Evolutionary conservation across 2,888 invertebrate species (phyloP), one percentile per base, ranked within the genome.

Genomic region (Cylindroiulus punctatus): DNA sequence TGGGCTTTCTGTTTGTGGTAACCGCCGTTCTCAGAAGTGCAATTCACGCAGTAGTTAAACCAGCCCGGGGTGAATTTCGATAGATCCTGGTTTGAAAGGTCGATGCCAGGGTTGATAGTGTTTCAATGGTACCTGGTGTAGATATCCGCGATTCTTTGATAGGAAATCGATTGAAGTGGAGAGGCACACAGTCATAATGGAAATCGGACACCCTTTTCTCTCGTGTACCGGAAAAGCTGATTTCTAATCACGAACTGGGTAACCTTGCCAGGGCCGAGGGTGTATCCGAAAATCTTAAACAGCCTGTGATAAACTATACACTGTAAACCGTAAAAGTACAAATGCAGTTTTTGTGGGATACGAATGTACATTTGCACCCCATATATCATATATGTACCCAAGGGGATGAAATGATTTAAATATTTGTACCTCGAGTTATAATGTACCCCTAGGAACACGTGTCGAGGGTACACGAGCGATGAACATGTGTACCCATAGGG

Each of bases 61-160:
- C 76, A 76, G 76, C 76, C 76, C 26, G 76, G 30, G 76, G 76
- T 76, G 76, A 76, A 76, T 76, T 76, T 76, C 76, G 76, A 76
- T 76, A 76, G 76, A 76, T 76, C 76, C 76, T 76, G 76, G 76
- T 76, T 76, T 76, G 76, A 76, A 76, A 76, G 76, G 76, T 76
- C 76, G 76, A 76, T 76, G 76, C 76, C 76, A 76, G 76, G 30
- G 30, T 14, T 76, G 76, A 76, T 76, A 76, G 76, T 30, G 76
- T 76, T 76, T 76, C 76, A 76, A 76, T 76, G 76, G 76, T 76
- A 76, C 76, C 76, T 76, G 76, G 76, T 76, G 76, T 76, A 76
- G 76, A 76, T 76, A 76, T 26, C 30, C 14, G 76, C 76, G 76
- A 76, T 76, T 76, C 76, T 76, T 76, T 76, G 76, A 76, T 76